These are phyloP conservation scores for Trissoscelio sp. DNA, from an alignment of 2,888 invertebrate genomes.

Conservation along the genomic window DNA sequence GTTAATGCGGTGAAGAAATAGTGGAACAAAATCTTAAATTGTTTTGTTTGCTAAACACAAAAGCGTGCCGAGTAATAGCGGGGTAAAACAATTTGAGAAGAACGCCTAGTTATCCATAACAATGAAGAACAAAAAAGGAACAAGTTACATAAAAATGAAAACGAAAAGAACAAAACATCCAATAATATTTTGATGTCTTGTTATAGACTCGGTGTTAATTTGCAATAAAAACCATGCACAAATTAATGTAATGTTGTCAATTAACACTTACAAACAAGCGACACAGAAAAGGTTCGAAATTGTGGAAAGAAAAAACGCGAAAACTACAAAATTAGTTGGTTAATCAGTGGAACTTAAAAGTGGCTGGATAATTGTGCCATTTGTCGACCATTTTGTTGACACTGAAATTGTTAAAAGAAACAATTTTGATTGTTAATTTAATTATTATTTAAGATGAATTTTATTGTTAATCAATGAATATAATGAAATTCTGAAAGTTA, in stretches of 20 bases:
- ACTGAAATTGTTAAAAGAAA: neutral
- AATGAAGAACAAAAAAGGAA: conserved; percentile 23
- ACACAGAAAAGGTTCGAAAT: neutral
- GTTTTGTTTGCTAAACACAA: conserved; percentile 36
- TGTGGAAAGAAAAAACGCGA: conserved; percentile 7
- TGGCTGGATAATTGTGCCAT: neutral
- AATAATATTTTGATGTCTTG: conserved; percentile 12
- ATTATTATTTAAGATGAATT: neutral
- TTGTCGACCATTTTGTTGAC: neutral
- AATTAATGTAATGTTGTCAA: conserved; percentile 7
- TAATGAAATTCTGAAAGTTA: too few species aligned
- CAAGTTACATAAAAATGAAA: conserved; percentile 4
- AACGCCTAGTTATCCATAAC: conserved; percentile 26
- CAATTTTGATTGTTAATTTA: neutral
- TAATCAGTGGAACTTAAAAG: conserved; percentile 6
- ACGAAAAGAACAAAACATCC: neutral
- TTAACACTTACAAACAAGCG: conserved; percentile 29
- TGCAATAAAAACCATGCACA: conserved; percentile 30
- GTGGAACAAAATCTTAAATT: conserved; percentile 19
- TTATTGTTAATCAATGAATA: neutral
- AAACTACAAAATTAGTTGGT: neutral
- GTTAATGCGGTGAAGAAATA: conserved; percentile 19
- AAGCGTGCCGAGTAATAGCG: conserved; percentile 37
- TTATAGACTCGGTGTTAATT: conserved; percentile 4
- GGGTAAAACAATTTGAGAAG: conserved; percentile 44